phyloP scores from a whole-genome alignment of 2,113 vertebrate genomes.

The Thermophis baileyi region DNA sequence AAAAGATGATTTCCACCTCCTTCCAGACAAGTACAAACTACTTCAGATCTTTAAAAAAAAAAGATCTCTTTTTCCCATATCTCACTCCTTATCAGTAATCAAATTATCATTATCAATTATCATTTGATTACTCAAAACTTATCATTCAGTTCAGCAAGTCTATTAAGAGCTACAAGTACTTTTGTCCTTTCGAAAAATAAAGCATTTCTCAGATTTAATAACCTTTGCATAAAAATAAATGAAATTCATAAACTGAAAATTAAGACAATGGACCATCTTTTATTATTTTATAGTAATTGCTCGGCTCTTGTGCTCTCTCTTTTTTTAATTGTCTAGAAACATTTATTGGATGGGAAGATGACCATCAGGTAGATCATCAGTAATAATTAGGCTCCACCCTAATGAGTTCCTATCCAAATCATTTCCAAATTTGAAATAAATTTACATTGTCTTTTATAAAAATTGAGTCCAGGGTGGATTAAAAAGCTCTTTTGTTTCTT shows the following conservation, averaged over 20 bases:
- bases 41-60: too few species aligned
- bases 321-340: background rate
- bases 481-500: background rate
- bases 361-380: slow-evolving; percentile 19
- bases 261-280: background rate
- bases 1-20: too few species aligned
- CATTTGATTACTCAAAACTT: too few species aligned
- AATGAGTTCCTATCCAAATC: background rate
- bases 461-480: background rate
- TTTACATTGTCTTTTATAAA: background rate
- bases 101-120: too few species aligned
- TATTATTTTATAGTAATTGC: background rate
- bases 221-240: background rate
- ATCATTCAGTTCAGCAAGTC: too few species aligned
- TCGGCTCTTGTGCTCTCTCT: slow-evolving; percentile 4
- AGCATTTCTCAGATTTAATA: too few species aligned
- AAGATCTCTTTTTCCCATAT: too few species aligned
- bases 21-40: too few species aligned
- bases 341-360: background rate
- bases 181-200: background rate
- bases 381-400: background rate
- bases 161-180: background rate
- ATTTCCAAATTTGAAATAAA: background rate
- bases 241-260: background rate
- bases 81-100: too few species aligned